Evolutionary conservation across 2,797 vertebrate genomes (phyloP).

Genomic region (Pseudomugil gertrudae): DNA sequence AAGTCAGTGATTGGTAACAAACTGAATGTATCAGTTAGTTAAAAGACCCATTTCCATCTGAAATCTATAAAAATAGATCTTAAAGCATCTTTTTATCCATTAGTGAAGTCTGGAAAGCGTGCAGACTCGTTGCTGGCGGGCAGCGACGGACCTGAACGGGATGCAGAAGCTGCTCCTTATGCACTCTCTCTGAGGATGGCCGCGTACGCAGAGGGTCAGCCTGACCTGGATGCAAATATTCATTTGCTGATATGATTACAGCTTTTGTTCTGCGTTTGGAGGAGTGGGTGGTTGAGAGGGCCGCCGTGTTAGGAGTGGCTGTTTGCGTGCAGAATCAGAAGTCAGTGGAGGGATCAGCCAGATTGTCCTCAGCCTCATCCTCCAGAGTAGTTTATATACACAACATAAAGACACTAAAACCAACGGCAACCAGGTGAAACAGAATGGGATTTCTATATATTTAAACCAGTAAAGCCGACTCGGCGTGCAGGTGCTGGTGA

Average conservation of each 20-base stretch:
- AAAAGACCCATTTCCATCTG: neutral
- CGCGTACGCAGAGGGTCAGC: slow-evolving; percentile 43
- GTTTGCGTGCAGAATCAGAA: slow-evolving; percentile 1
- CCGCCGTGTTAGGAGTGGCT: slow-evolving; percentile 6
- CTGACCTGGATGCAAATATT: slow-evolving; percentile 58
- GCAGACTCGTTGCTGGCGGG: neutral
- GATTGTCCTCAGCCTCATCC: neutral
- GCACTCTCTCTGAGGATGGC: slow-evolving; percentile 52
- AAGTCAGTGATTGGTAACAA: no score
- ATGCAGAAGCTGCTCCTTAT: slow-evolving; percentile 56
- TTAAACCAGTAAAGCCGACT: neutral
- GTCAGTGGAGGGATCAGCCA: neutral
- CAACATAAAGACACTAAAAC: neutral
- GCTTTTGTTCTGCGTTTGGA: slow-evolving; percentile 25
- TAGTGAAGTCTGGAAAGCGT: neutral
- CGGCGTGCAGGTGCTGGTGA: no score
- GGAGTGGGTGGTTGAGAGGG: slow-evolving; percentile 8
- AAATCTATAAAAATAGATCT: neutral
- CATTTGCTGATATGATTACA: slow-evolving; percentile 65
- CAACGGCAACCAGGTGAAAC: neutral
- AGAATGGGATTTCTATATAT: neutral
- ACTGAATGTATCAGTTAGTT: no score
- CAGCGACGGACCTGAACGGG: slow-evolving; percentile 41
- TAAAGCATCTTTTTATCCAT: no score
- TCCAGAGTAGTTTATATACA: neutral